Evolutionary conservation across 2,113 vertebrate genomes (phyloP).

Genomic region (Montifringilla adamsi): DNA sequence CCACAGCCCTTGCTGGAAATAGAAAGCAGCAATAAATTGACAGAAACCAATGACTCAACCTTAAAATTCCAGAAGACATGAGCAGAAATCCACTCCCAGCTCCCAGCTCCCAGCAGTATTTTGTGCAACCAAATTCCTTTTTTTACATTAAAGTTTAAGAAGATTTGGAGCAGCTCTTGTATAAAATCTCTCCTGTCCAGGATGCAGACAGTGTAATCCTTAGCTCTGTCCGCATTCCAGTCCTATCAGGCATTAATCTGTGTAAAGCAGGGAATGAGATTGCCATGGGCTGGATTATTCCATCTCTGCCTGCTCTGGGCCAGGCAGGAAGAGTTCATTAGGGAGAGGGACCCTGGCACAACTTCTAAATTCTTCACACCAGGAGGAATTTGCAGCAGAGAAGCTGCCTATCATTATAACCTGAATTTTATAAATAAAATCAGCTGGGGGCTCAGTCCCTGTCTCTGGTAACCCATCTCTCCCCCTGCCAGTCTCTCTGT

Average conservation of each 20-base stretch:
- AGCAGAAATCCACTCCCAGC: background rate
- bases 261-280: background rate
- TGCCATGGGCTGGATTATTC: background rate
- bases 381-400: background rate
- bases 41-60: background rate
- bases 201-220: background rate
- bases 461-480: background rate
- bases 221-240: background rate
- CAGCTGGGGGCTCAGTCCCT: background rate
- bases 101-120: background rate
- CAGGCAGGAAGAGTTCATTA: background rate
- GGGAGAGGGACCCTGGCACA: background rate
- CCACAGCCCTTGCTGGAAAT: conserved; percentile 17
- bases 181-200: background rate
- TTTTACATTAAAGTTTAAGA: background rate
- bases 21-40: conserved; percentile 19
- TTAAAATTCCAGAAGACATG: background rate
- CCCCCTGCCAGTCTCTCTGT: accelerated
- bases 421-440: background rate
- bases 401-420: accelerated
- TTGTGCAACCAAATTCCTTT: background rate
- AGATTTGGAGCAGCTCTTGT: background rate
- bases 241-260: background rate
- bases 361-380: background rate
- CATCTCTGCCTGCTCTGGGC: background rate